Conservation (phyloP, 2,888 invertebrate genomes). For the Lepidocyrtoides sp. region DNA sequence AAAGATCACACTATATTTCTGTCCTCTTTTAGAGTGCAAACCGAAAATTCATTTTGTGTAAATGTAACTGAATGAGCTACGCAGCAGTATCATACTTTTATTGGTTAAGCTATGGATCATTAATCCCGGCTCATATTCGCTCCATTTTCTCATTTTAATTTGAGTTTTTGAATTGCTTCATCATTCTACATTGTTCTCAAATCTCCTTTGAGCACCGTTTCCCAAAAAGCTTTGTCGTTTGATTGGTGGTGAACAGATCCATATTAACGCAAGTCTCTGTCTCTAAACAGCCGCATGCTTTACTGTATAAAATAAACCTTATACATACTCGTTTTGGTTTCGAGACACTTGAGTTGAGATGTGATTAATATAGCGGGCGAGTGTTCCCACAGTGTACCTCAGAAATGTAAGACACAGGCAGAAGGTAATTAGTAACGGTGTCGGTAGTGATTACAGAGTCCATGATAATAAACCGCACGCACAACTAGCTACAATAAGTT, state of each 20-base stretch:
- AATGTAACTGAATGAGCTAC: not conserved
- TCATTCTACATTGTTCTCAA: slow-evolving; percentile 16
- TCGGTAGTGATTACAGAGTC: slow-evolving; percentile 61
- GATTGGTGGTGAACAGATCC: not conserved
- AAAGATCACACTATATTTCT: slow-evolving; percentile 38
- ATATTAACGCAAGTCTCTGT: slow-evolving; percentile 10
- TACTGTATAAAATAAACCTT: not conserved
- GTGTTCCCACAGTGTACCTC: not conserved
- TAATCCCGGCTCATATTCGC: not conserved
- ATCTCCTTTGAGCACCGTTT: not conserved
- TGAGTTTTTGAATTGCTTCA: slow-evolving; percentile 30
- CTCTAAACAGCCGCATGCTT: not conserved
- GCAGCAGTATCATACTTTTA: not conserved
- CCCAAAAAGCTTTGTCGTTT: not conserved
- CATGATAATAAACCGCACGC: slow-evolving; percentile 57
- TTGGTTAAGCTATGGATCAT: slow-evolving; percentile 20
- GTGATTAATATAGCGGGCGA: slow-evolving; percentile 36
- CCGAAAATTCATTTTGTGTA: not conserved
- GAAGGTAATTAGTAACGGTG: slow-evolving; percentile 68
- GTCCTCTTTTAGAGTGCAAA: not conserved
- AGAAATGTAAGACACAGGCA: slow-evolving; percentile 16
- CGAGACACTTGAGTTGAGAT: slow-evolving; percentile 23
- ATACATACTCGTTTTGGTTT: not conserved
- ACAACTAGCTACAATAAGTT: slow-evolving; percentile 12
- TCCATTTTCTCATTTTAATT: slow-evolving; percentile 26